These are phyloP conservation scores for Acanthiza pusilla DNA, from an alignment of 2,797 vertebrate genomes.

Conservation along the genomic window DNA sequence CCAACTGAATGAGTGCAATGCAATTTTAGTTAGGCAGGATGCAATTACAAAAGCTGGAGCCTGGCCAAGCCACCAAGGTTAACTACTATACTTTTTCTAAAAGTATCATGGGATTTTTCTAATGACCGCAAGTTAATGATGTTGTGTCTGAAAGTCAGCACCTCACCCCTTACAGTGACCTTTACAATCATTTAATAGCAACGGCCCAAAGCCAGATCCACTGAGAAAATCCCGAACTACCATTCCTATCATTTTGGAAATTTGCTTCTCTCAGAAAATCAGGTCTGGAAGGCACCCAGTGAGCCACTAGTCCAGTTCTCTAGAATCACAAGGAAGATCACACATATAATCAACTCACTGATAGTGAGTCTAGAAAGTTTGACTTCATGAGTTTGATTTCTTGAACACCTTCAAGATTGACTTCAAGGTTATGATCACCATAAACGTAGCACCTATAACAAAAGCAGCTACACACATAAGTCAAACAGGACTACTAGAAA, in stretches of 20 bases:
- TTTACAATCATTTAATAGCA: constrained; percentile 16
- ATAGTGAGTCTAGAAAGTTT: background rate
- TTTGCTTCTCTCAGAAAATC: background rate
- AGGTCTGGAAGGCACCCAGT: background rate
- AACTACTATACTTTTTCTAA: constrained; percentile 46
- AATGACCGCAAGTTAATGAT: constrained; percentile 59
- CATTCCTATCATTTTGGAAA: background rate
- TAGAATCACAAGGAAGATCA: background rate
- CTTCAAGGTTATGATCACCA: background rate
- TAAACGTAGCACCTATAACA: background rate
- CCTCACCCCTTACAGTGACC: constrained; percentile 29
- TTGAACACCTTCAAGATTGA: background rate
- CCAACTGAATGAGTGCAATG: background rate
- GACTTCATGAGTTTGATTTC: too few relatives aligned
- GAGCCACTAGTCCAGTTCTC: background rate
- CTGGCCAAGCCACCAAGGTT: constrained; percentile 60
- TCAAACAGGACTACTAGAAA: background rate
- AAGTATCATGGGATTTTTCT: constrained; percentile 56
- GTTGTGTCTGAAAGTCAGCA: constrained; percentile 41
- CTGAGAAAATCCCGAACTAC: background rate
- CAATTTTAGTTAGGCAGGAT: constrained; percentile 44
- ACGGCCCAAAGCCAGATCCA: rapidly evolving
- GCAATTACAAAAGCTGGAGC: constrained; percentile 59
- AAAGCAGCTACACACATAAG: background rate
- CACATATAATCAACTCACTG: rapidly evolving